A percentile compares a stretch with the other conserved stretches of the same genome.
phyloP scores from a whole-genome alignment of 1,140 invertebrate genomes.

The Drosophila ogumai region DNA sequence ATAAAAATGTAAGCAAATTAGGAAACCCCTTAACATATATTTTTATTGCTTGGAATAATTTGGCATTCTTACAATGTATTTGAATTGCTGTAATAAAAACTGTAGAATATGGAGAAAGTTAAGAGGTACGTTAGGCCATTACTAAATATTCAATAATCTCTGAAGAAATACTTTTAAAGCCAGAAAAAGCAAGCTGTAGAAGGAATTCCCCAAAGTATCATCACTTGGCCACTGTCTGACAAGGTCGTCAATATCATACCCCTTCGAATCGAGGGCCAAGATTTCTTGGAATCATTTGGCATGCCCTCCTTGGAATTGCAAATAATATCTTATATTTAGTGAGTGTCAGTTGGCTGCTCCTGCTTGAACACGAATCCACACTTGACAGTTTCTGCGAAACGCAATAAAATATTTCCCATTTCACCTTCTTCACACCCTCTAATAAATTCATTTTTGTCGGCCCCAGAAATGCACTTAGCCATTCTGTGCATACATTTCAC shows the following conservation, averaged over 20 bases:
- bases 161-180: not conserved
- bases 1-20: not conserved
- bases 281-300: conserved; percentile 34
- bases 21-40: not conserved
- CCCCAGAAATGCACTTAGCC: conserved; percentile 49
- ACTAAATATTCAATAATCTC: too few species aligned
- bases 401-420: conserved; percentile 43
- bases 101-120: not conserved
- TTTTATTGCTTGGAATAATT: not conserved
- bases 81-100: conserved; percentile 1
- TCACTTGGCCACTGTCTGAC: conserved; percentile 5
- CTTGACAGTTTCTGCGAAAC: conserved; percentile 58
- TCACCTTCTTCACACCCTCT: conserved; percentile 22
- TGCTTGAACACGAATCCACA: conserved; percentile 53
- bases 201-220: not conserved
- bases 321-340: conserved; percentile 25
- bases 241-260: conserved; percentile 13
- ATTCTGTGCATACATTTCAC: conserved; percentile 26
- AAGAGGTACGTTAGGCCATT: not conserved
- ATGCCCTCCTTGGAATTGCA: not conserved
- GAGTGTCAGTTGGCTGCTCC: conserved; percentile 21
- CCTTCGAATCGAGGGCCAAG: not conserved
- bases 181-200: not conserved
- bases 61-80: conserved; percentile 9
- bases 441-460: conserved; percentile 65